Evolutionary conservation across 2,113 vertebrate species (phyloP).

Genomic region (Aepyceros melampus): DNA sequence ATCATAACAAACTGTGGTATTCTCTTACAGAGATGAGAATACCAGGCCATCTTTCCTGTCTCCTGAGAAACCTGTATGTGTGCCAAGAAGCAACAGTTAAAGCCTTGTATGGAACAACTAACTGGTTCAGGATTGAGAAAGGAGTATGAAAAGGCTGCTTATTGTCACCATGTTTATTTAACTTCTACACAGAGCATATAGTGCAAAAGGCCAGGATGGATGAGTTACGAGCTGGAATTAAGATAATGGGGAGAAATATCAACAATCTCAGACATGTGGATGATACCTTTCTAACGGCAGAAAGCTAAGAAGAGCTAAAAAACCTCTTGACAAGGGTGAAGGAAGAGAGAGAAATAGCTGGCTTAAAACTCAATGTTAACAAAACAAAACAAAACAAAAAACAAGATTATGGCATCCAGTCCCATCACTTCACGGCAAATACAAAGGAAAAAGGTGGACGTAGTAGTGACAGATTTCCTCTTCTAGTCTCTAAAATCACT

Average conservation of each 20-base stretch:
- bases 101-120: background rate
- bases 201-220: accelerated
- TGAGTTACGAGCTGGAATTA: background rate
- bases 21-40: background rate
- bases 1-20: background rate
- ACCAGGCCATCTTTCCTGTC: background rate
- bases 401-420: background rate
- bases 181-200: background rate
- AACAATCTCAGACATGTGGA: background rate
- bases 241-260: background rate
- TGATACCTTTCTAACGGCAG: background rate
- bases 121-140: background rate
- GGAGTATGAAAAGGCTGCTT: background rate
- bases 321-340: background rate
- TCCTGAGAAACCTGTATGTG: background rate
- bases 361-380: background rate
- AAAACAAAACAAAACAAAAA: background rate
- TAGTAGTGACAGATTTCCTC: background rate
- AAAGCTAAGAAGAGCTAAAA: background rate
- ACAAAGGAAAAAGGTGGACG: background rate
- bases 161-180: background rate
- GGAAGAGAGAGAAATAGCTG: background rate
- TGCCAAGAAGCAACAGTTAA: background rate
- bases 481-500: background rate
- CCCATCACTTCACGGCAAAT: background rate